phyloP scores from a whole-genome alignment of 2,888 invertebrate genomes.

The Drosophila crucigera region DNA sequence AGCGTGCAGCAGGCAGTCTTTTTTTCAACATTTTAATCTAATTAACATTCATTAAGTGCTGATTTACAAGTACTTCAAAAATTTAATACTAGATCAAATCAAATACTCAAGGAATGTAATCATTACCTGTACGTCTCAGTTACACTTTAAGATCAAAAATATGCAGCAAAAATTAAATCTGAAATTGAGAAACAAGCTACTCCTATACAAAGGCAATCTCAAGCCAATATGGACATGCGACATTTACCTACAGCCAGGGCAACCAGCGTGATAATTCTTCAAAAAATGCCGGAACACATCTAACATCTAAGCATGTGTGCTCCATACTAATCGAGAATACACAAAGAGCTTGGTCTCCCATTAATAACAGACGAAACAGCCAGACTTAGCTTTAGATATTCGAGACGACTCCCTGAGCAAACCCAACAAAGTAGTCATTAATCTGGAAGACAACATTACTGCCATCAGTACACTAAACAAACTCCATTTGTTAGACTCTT shows the following conservation, averaged over 20 bases:
- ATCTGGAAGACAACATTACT: background rate
- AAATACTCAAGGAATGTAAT: background rate
- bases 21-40: background rate
- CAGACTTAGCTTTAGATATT: background rate
- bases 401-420: background rate
- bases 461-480: background rate
- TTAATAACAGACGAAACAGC: background rate
- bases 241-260: background rate
- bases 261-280: background rate
- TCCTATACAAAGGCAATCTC: background rate
- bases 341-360: background rate
- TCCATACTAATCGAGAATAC: background rate
- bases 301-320: background rate
- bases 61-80: background rate
- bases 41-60: background rate
- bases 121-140: background rate
- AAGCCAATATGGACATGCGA: background rate
- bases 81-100: too few species aligned
- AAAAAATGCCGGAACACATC: background rate
- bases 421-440: background rate
- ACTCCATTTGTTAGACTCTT: background rate
- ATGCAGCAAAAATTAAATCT: background rate
- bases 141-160: background rate
- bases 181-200: background rate
- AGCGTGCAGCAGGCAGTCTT: too few species aligned